A percentile compares a stretch with the other conserved stretches of the same genome.
Evolutionary conservation across 2,888 invertebrate species (phyloP).

Genomic region (Microctonus brassicae): DNA sequence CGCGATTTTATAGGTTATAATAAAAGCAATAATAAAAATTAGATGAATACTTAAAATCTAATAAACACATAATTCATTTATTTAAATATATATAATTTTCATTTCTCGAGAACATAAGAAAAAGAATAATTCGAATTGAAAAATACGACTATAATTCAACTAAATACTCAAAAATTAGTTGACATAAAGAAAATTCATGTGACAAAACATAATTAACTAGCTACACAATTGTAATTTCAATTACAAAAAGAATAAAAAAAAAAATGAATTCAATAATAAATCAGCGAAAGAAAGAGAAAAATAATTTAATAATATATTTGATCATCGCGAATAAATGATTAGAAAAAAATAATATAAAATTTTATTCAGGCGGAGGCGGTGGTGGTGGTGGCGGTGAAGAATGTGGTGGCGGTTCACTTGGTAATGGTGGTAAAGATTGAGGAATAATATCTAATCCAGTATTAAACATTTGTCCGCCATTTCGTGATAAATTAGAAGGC

Average conservation of each 20-base stretch:
- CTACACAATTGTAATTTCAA: neutral
- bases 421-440: slow-evolving; percentile 71
- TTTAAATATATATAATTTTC: neutral
- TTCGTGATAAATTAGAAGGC: neutral
- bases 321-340: neutral
- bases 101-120: neutral
- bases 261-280: neutral
- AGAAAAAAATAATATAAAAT: no score
- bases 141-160: neutral
- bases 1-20: neutral
- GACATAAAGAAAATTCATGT: neutral
- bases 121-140: neutral
- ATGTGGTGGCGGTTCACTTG: slow-evolving; percentile 75
- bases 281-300: neutral
- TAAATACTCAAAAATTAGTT: neutral
- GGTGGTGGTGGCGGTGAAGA: slow-evolving; percentile 76
- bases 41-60: neutral
- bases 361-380: slow-evolving; percentile 65
- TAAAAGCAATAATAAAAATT: neutral
- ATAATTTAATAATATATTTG: neutral
- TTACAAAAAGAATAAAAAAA: neutral
- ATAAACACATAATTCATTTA: no score
- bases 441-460: neutral
- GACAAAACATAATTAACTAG: neutral
- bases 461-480: neutral